Percentiles rank a stretch among this genome's conserved stretches.
phyloP scores from a whole-genome alignment of 23 tunicate genomes.

The Clavelina lepadiformis region DNA sequence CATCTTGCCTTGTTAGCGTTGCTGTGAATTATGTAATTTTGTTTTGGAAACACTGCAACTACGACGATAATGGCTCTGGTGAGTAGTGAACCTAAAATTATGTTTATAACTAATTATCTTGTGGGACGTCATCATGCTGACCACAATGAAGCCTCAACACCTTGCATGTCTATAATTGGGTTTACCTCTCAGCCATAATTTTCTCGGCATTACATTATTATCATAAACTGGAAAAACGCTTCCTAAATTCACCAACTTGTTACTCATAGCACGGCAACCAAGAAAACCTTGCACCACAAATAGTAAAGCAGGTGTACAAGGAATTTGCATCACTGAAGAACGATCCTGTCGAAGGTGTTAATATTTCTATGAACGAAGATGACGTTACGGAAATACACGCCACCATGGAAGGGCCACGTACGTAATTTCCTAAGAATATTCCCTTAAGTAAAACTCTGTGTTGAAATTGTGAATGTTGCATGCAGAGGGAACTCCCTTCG shows the following conservation, averaged over 20 bases:
- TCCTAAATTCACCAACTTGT: background rate
- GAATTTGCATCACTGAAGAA: slow-evolving; percentile 60
- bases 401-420: slow-evolving; percentile 91
- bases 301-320: slow-evolving; percentile 73
- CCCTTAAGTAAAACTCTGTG: background rate
- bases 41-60: no score
- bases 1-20: no score
- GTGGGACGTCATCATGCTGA: no score
- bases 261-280: slow-evolving; percentile 84
- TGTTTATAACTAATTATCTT: no score
- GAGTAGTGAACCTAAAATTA: no score
- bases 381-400: slow-evolving; percentile 84
- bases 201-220: no score
- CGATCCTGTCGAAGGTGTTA: slow-evolving; percentile 89
- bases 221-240: no score
- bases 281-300: slow-evolving; percentile 85
- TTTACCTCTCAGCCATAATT: no score
- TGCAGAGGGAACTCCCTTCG: slow-evolving; percentile 91
- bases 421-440: slow-evolving; percentile 4
- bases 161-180: no score
- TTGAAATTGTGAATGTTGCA: background rate
- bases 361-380: slow-evolving; percentile 62
- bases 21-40: no score
- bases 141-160: no score
- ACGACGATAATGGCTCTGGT: no score